phyloP scores from a whole-genome alignment of 2,797 vertebrate species.

The Ctenochaetus hawaiiensis region DNA sequence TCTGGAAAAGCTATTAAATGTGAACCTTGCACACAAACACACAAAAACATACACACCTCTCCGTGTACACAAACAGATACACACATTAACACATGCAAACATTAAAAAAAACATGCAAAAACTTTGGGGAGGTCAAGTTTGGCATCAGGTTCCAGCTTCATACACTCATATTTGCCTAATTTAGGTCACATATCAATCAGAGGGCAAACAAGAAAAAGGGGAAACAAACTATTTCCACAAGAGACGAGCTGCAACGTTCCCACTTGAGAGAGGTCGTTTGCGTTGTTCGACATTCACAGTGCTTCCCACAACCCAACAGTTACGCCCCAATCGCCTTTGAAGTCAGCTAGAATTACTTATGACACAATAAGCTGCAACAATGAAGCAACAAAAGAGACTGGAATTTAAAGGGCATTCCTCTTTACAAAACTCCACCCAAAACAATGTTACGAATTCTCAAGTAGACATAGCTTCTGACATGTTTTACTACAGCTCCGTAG shows the following conservation, averaged over 20 bases:
- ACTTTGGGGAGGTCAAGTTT: slow-evolving; percentile 80
- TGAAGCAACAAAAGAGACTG: slow-evolving; percentile 73
- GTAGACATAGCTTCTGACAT: slow-evolving; percentile 1
- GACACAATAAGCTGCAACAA: slow-evolving; percentile 84
- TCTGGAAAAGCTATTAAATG: slow-evolving; percentile 80
- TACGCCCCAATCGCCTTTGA: slow-evolving; percentile 72
- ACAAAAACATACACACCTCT: slow-evolving; percentile 38
- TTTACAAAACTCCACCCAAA: slow-evolving; percentile 64
- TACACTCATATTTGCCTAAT: slow-evolving; percentile 80
- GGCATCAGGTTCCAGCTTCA: slow-evolving; percentile 79
- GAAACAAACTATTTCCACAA: slow-evolving; percentile 60
- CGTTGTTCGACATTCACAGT: slow-evolving; percentile 68
- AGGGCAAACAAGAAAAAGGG: slow-evolving; percentile 65
- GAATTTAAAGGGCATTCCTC: slow-evolving; percentile 70
- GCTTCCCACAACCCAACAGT: slow-evolving; percentile 76
- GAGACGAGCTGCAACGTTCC: slow-evolving; percentile 56
- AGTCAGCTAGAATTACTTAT: slow-evolving; percentile 85
- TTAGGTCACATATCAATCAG: slow-evolving; percentile 81
- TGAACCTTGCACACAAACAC: slow-evolving; percentile 61
- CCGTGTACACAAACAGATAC: slow-evolving; percentile 8
- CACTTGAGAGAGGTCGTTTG: slow-evolving; percentile 75
- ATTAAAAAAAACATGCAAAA: slow-evolving; percentile 42
- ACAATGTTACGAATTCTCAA: slow-evolving; percentile 26
- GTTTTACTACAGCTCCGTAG: background rate
- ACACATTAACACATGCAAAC: slow-evolving; percentile 22